A percentile compares a stretch with the other conserved stretches of the same genome.
phyloP scores from a whole-genome alignment of 2,888 invertebrate species.

The Parnassius mnemosyne region DNA sequence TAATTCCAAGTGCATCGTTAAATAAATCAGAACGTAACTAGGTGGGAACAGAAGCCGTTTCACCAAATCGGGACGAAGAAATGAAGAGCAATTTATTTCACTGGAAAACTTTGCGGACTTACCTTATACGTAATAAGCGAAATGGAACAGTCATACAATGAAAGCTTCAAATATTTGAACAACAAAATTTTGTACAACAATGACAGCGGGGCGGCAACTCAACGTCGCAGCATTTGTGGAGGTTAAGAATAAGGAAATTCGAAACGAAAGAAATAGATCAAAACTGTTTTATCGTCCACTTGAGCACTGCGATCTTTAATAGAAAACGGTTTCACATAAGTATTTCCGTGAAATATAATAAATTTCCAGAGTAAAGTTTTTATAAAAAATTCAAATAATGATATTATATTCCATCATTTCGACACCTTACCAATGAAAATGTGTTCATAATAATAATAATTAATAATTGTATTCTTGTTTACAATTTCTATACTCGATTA shows the following conservation, averaged over 20 bases:
- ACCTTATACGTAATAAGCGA: constrained; percentile 41
- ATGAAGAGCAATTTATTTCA: constrained; percentile 56
- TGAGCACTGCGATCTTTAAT: no score
- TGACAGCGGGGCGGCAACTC: constrained; percentile 9
- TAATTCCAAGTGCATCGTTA: constrained; percentile 56
- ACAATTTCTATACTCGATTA: no score
- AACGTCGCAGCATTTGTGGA: constrained; percentile 12
- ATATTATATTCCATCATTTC: no score
- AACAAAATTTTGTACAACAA: constrained; percentile 13
- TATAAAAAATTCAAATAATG: no score
- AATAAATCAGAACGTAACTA: constrained; percentile 57
- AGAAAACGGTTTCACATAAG: no score
- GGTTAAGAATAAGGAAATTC: constrained; percentile 10
- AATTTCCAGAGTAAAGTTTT: no score
- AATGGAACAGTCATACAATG: constrained; percentile 34
- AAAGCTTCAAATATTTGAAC: constrained; percentile 21
- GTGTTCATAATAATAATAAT: no score
- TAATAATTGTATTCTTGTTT: no score
- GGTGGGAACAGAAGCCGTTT: constrained; percentile 57
- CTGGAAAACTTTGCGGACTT: constrained; percentile 39
- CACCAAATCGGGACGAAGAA: constrained; percentile 57
- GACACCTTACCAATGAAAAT: no score
- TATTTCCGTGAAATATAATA: no score
- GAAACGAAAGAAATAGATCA: constrained; percentile 16
- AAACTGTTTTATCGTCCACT: constrained; percentile 13